Base-by-base conservation (phyloP, 2,797 vertebrate genomes). In the Myotis findleyi region DNA sequence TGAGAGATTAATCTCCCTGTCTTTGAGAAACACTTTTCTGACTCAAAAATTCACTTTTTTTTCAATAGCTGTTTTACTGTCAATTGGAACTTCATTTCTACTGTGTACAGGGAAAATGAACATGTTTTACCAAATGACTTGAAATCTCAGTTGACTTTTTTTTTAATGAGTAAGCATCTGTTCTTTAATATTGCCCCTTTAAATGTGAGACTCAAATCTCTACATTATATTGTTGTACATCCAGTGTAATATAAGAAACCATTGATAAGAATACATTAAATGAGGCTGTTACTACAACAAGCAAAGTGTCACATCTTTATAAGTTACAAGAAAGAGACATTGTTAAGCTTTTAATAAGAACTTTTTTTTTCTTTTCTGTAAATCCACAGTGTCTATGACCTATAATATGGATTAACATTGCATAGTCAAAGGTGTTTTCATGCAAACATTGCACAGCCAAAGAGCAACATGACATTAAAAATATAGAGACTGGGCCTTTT, bases 311-410 rank as follows among this genome's bases (percentile, higher is more conserved):
- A 77, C 71, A 51, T 44, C 23, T 25, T 87, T 33, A 68, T 30
- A 21, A 80, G 84, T 76, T 85, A 89, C 27, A 95, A 69, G 79
- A 97, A 92, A 71, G 75, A 83, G 69, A 89, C 55, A 89, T 6
- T 68, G 36, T 66, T 36, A 68, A 88, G 57, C 68, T 96, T 96
- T 95, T 84, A 96, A 92, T 91, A 81, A 66, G 47, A 72, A 62
- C 73, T 76, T 87, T 49, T 21, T 21, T 59, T 47, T 62, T 38
- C 11, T 25, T 53, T 59, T 71, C 30, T 49, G n/a, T 64, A 55
- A 93, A 59, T 64, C 6, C 20, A 94, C 10, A 79, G 13, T 49
- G 53, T 12, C 36, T 80, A 49, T 5, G 72, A 38, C 49, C 38
- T 68, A 49, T 51, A 90, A 87, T 18, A 69, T 6, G 41, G 18